phyloP scores from a whole-genome alignment of 2,797 vertebrate species.

The Lacerta bilineata region DNA sequence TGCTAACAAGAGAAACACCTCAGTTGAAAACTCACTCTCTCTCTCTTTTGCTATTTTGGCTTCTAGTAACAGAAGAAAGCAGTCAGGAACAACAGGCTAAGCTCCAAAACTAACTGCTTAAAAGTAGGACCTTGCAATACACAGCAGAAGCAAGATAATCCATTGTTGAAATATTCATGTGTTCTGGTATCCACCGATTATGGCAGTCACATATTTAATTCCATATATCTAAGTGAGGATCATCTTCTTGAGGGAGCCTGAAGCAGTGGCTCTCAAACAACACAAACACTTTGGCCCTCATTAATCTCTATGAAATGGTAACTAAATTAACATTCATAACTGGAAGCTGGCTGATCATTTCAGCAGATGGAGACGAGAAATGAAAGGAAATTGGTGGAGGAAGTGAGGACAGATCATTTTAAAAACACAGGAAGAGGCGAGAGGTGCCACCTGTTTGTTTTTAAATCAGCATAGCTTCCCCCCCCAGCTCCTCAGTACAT shows the following conservation, averaged over 20 bases:
- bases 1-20: not conserved
- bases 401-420: not conserved
- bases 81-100: not conserved
- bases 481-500: not conserved
- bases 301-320: slow-evolving; percentile 20
- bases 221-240: not conserved
- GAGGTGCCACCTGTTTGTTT: not conserved
- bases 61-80: not conserved
- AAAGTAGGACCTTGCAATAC: not conserved
- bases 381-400: not conserved
- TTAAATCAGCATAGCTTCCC: not conserved
- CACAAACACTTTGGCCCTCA: not conserved
- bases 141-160: not conserved
- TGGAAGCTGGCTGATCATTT: slow-evolving; percentile 17
- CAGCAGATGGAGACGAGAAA: slow-evolving; percentile 14
- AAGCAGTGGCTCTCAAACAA: not conserved
- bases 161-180: not conserved
- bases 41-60: not conserved
- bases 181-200: not conserved
- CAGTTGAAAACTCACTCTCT: not conserved
- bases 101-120: not conserved
- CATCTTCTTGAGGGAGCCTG: not conserved
- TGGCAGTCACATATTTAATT: not conserved
- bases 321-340: slow-evolving; percentile 31
- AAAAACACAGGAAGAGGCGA: not conserved